Conservation (phyloP, 2,113 vertebrate species). For the Pelmatolapia mariae region DNA sequence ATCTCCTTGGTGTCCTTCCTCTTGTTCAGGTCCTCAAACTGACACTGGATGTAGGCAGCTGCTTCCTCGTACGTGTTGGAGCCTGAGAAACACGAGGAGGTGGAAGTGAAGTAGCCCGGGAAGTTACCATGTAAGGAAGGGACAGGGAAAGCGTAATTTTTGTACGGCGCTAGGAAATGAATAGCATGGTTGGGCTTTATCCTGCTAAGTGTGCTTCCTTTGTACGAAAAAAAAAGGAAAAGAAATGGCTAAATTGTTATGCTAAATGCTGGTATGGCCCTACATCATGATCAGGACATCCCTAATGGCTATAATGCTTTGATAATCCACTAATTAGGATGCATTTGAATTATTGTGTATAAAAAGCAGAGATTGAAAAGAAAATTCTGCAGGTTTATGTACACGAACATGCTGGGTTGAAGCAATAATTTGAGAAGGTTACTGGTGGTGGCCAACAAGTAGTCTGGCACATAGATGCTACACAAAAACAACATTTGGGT, state of each 20-base stretch:
- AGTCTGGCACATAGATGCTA: neutral
- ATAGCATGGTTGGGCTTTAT: neutral
- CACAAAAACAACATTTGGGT: neutral
- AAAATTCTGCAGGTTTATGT: neutral
- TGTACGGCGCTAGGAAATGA: neutral
- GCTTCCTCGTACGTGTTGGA: constrained; percentile 97
- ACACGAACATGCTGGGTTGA: neutral
- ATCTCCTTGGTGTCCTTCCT: constrained; percentile 98
- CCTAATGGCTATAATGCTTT: neutral
- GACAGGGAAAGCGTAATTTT: neutral
- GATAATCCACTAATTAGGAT: neutral
- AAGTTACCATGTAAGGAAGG: neutral
- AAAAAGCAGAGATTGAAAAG: neutral
- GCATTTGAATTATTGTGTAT: neutral
- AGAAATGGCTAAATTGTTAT: neutral
- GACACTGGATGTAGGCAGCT: constrained; percentile 95
- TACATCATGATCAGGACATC: neutral
- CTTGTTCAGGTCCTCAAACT: constrained; percentile 98
- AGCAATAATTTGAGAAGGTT: neutral
- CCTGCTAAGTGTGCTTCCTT: neutral
- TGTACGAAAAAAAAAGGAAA: neutral
- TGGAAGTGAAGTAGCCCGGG: neutral
- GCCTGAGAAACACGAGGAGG: constrained; percentile 63
- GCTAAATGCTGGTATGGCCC: neutral
- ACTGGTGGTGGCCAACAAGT: neutral